phyloP scores from a whole-genome alignment of 2,797 vertebrate species.

The Pampus argenteus region DNA sequence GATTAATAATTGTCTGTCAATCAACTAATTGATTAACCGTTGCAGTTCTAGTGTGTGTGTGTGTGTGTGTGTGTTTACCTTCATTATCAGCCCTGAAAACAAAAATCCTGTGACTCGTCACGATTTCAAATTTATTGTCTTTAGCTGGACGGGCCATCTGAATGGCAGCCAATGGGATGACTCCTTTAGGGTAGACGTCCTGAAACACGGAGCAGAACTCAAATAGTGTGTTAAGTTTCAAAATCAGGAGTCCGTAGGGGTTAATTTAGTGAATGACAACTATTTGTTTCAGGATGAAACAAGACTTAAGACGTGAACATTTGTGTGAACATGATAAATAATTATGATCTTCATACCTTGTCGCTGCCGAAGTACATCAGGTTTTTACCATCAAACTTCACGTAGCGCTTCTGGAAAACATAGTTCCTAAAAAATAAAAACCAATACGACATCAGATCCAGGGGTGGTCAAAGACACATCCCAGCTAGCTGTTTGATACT shows the following conservation, averaged over 20 bases:
- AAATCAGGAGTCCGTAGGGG: no score
- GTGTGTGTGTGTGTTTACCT: slow-evolving; percentile 77
- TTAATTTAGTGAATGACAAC: no score
- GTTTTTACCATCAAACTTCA: slow-evolving; percentile 95
- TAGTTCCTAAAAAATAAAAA: slow-evolving; percentile 89
- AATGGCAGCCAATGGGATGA: slow-evolving; percentile 92
- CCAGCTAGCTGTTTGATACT: neutral
- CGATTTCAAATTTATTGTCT: slow-evolving; percentile 97
- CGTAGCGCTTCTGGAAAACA: slow-evolving; percentile 96
- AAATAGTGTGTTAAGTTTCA: neutral
- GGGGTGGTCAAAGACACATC: neutral
- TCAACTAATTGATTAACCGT: no score
- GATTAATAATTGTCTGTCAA: no score
- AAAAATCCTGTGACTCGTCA: slow-evolving; percentile 93
- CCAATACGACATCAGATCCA: slow-evolving; percentile 1
- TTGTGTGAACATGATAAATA: neutral
- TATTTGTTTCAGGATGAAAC: no score
- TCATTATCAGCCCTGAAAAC: slow-evolving; percentile 94
- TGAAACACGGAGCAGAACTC: slow-evolving; percentile 60
- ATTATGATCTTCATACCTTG: slow-evolving; percentile 84
- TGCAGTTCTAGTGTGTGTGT: neutral
- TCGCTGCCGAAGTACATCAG: slow-evolving; percentile 96
- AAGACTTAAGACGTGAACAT: neutral
- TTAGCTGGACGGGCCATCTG: slow-evolving; percentile 93
- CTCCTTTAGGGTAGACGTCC: slow-evolving; percentile 96